Base-by-base conservation (phyloP, 2,888 invertebrate species). In the Sialis fuliginosa region DNA sequence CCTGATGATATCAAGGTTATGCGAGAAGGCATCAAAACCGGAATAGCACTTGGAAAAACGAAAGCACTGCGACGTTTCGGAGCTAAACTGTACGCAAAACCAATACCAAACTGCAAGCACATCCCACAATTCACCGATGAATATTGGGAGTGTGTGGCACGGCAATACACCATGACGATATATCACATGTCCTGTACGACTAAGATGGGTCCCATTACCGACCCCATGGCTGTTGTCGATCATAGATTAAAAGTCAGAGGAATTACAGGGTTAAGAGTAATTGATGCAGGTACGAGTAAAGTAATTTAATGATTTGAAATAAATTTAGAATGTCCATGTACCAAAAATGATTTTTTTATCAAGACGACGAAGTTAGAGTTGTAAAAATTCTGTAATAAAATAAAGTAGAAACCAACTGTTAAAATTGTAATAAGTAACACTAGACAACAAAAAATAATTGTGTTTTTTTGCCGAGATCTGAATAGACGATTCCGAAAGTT, bases 111-210 rank as follows among this genome's bases (percentile, higher is more conserved):
- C 51, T 91, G 90, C 60, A 83, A 83, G 55, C 84, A 87, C 57
- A 62, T 86, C 13, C 79, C 81, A 0, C 64, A 71, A 2, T 85
- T 71, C 54, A 87, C 88, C 0, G 89, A 90, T 54, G 85, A 86
- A 33, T 90, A 90, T 52, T 88, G 89, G 87, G 81, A 88, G 50
- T 90, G 90, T 57, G 75, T 74, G 34, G 77, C 88, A 30, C 69
- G 84, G 4, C 87, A 88, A 56, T 89, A 88, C 58, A 88, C 88
- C 0, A 79, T 88, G 75, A 87, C 88, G 0, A 88, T 89, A 54
- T 89, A 89, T 58, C 88, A 89, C 58, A 72, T 88, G 65, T 85
- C 85, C 0, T 83, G 88, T 47, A 83, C 86, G 0, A 77, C 81
- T 1, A 88, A 88, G 62, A 90, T 89, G 89, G 89, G 87, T 0